These are phyloP conservation scores for Chiridota heheva DNA, from an alignment of 35 echinoderm and acorn worm species.

Conservation along the genomic window DNA sequence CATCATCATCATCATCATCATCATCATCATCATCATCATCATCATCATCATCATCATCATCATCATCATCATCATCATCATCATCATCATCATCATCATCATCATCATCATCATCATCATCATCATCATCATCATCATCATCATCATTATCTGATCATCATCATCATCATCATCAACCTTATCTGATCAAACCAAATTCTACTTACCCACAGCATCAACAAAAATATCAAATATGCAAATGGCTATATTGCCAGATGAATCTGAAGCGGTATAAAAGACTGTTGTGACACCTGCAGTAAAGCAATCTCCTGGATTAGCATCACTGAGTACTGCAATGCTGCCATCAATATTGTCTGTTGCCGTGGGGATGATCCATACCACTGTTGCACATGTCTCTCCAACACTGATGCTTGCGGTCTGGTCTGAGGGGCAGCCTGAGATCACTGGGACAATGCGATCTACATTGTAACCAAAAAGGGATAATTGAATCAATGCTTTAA, in stretches of 20 bases:
- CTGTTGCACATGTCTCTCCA: neutral
- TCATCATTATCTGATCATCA: too few relatives aligned
- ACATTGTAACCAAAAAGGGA: neutral
- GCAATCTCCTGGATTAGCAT: slow-evolving; percentile 39
- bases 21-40: too few relatives aligned
- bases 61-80: too few relatives aligned
- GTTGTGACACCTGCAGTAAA: slow-evolving; percentile 54
- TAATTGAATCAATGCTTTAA: neutral
- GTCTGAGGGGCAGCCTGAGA: slow-evolving; percentile 3
- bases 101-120: too few relatives aligned
- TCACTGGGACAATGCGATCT: slow-evolving; percentile 6
- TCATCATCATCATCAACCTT: too few relatives aligned
- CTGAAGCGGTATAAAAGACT: slow-evolving; percentile 64
- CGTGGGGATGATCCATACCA: slow-evolving; percentile 46
- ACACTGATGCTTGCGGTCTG: slow-evolving; percentile 10
- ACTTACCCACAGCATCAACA: slow-evolving; percentile 7
- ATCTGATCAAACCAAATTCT: too few relatives aligned
- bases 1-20: too few relatives aligned
- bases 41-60: too few relatives aligned
- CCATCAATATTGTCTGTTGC: slow-evolving; percentile 74
- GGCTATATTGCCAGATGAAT: slow-evolving; percentile 34
- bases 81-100: too few relatives aligned
- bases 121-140: too few relatives aligned
- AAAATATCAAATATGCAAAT: slow-evolving; percentile 50
- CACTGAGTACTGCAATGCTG: neutral